phyloP scores from a whole-genome alignment of 2,888 invertebrate genomes.

The Steinernema hermaphroditum region DNA sequence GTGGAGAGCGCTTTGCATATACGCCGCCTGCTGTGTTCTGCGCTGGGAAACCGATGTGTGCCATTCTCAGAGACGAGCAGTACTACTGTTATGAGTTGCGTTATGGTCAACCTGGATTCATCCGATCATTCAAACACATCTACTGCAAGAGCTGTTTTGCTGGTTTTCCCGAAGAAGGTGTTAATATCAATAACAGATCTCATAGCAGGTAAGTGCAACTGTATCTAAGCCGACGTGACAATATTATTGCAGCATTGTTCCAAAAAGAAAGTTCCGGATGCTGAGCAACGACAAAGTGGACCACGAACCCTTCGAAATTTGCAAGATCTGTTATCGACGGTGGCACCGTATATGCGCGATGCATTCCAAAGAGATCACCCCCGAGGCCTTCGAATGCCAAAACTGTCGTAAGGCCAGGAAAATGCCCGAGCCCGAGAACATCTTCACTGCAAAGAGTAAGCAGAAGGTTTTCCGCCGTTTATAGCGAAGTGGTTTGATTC shows the following conservation, averaged over 20 bases:
- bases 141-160: conserved; percentile 99
- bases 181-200: conserved; percentile 94
- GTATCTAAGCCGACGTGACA: neutral
- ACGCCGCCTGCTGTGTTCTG: conserved; percentile 97
- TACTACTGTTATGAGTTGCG: conserved; percentile 74
- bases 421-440: conserved; percentile 89
- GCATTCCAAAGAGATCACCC: conserved; percentile 83
- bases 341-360: conserved; percentile 95
- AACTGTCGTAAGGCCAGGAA: conserved; percentile 91
- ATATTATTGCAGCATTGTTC: conserved; percentile 78
- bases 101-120: conserved; percentile 33
- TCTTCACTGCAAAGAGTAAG: conserved; percentile 84
- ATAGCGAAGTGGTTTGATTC: conserved; percentile 37
- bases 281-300: conserved; percentile 98
- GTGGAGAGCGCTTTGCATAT: conserved; percentile 95
- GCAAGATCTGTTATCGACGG: conserved; percentile 90
- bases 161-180: conserved; percentile 94
- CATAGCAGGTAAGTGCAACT: conserved; percentile 81
- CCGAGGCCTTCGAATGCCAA: conserved; percentile 83
- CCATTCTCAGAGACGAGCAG: conserved; percentile 92
- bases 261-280: conserved; percentile 93
- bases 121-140: conserved; percentile 87
- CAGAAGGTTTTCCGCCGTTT: conserved; percentile 57
- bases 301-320: conserved; percentile 83
- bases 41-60: conserved; percentile 93